These are phyloP conservation scores for Ophion ellenae DNA, from an alignment of 2,888 invertebrate genomes.

Conservation along the genomic window DNA sequence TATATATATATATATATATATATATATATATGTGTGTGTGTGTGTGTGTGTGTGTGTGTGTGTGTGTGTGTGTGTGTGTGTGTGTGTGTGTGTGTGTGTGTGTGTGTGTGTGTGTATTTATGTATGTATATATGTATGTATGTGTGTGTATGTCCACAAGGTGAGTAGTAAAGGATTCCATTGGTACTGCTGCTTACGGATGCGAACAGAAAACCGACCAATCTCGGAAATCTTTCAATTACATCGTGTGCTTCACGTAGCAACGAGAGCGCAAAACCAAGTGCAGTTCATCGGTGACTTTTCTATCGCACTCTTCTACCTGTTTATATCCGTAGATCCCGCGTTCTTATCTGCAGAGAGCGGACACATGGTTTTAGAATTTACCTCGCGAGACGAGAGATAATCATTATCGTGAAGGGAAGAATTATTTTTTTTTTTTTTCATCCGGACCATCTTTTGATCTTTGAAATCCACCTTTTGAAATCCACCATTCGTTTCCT, in stretches of 20 bases:
- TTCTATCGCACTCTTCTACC: constrained; percentile 22
- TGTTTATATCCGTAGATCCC: background rate
- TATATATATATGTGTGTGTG: too few species aligned
- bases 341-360: constrained; percentile 16
- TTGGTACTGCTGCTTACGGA: constrained; percentile 44
- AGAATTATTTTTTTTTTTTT: background rate
- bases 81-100: background rate
- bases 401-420: constrained; percentile 4
- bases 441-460: background rate
- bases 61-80: background rate
- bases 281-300: constrained; percentile 57
- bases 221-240: constrained; percentile 65
- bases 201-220: constrained; percentile 56
- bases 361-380: background rate
- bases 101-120: background rate
- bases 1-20: background rate
- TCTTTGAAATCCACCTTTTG: too few species aligned
- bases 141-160: background rate
- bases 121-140: constrained; percentile 1
- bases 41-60: background rate
- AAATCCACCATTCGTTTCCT: too few species aligned
- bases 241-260: constrained; percentile 60
- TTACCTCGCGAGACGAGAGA: constrained; percentile 28
- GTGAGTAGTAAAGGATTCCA: constrained; percentile 35
- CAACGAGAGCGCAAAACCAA: constrained; percentile 46